A percentile compares a stretch with the other conserved stretches of the same genome.
Conservation (phyloP, 2,113 vertebrate species). For the Eonycteris spelaea region DNA sequence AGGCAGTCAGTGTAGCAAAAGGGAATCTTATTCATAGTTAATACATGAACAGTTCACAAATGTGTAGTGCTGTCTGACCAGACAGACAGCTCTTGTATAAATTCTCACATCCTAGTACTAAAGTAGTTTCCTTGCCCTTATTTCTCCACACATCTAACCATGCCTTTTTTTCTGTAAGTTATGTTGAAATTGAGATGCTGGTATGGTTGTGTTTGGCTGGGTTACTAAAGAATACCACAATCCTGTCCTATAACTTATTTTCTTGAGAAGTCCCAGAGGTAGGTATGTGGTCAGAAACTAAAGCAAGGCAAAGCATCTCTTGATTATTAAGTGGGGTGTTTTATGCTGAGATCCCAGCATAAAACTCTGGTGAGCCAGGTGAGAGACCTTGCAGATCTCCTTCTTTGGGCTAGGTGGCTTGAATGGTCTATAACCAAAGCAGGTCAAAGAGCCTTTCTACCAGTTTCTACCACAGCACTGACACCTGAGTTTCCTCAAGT, state of each 20-base stretch:
- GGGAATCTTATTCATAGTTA: not conserved
- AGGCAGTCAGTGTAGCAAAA: not conserved
- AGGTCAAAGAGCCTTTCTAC: not conserved
- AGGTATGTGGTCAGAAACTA: not conserved
- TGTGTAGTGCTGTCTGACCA: not conserved
- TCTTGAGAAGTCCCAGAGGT: not conserved
- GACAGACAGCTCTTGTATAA: not conserved
- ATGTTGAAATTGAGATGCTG: slow-evolving; percentile 18
- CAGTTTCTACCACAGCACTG: not conserved
- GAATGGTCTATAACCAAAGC: not conserved
- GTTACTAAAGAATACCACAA: not conserved
- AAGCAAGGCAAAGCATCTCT: not conserved
- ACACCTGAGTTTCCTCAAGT: not conserved
- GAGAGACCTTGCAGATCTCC: not conserved
- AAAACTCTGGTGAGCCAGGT: not conserved
- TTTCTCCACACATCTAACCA: not conserved
- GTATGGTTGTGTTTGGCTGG: not conserved
- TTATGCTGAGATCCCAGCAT: not conserved
- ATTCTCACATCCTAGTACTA: not conserved
- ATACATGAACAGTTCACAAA: not conserved
- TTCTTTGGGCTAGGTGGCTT: not conserved
- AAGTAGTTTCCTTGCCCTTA: not conserved
- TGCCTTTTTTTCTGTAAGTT: slow-evolving; percentile 32
- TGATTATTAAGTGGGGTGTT: not conserved
- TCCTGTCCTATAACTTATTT: not conserved